phyloP scores from a whole-genome alignment of 2,797 vertebrate species.

The Hirundo rustica region DNA sequence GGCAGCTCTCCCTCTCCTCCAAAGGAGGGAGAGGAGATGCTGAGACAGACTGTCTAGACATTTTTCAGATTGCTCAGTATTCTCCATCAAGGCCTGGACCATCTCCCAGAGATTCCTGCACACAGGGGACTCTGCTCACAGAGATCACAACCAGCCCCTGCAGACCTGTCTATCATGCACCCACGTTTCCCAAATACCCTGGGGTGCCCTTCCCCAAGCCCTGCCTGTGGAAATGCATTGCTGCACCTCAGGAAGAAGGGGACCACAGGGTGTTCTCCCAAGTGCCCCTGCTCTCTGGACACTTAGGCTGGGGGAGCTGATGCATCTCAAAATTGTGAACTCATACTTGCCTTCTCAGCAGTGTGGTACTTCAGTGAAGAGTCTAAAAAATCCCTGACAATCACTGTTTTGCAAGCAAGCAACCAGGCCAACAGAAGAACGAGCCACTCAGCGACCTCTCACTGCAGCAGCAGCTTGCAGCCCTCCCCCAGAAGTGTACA shows the following conservation, averaged over 20 bases:
- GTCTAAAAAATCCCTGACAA: neutral
- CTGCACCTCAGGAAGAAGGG: neutral
- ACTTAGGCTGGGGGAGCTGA: neutral
- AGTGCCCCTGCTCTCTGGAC: neutral
- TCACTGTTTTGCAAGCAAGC: neutral
- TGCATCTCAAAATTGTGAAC: neutral
- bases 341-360: neutral
- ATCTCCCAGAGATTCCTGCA: constrained; percentile 67
- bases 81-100: constrained; percentile 64
- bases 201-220: neutral
- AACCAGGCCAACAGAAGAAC: neutral
- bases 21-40: constrained; percentile 55
- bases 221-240: neutral
- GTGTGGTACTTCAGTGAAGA: neutral
- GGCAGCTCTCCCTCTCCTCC: constrained; percentile 61
- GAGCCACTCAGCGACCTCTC: neutral
- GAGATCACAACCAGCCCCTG: neutral
- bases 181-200: neutral
- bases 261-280: neutral
- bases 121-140: constrained; percentile 38
- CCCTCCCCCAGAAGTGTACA: neutral
- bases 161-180: neutral
- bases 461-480: neutral
- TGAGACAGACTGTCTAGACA: constrained; percentile 73
- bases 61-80: constrained; percentile 67